A percentile compares a stretch with the other conserved stretches of the same genome.
phyloP scores from a whole-genome alignment of 2,113 vertebrate species.

The Aegithalos caudatus region DNA sequence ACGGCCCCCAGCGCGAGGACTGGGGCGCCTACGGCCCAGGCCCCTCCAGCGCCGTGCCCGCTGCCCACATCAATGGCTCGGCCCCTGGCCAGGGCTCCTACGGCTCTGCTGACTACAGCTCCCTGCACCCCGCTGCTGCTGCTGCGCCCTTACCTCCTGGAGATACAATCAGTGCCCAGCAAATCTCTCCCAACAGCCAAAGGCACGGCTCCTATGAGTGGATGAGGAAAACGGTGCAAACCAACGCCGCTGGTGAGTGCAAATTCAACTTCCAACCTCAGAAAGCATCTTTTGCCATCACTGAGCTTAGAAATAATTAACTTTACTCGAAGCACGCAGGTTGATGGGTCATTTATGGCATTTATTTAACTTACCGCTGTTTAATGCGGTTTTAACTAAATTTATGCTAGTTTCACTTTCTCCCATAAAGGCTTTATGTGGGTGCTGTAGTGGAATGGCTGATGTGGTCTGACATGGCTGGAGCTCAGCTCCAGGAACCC shows the following conservation, averaged over 20 bases:
- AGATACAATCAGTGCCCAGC: slow-evolving; percentile 73
- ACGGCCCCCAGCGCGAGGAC: slow-evolving; percentile 81
- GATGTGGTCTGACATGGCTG: background rate
- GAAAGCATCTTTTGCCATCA: background rate
- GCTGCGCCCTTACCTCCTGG: slow-evolving; percentile 63
- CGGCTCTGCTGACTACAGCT: slow-evolving; percentile 78
- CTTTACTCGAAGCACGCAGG: background rate
- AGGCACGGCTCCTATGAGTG: slow-evolving; percentile 82
- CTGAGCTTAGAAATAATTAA: slow-evolving; percentile 35
- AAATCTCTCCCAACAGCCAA: slow-evolving; percentile 80
- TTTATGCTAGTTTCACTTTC: slow-evolving; percentile 1
- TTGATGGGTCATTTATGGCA: background rate
- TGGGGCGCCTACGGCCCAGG: slow-evolving; percentile 82
- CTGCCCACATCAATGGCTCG: slow-evolving; percentile 77
- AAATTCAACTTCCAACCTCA: background rate
- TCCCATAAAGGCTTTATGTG: background rate
- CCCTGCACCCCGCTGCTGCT: slow-evolving; percentile 76
- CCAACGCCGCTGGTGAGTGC: slow-evolving; percentile 80
- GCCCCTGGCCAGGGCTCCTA: slow-evolving; percentile 82
- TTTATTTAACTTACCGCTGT: slow-evolving; percentile 7
- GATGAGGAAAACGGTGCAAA: slow-evolving; percentile 84
- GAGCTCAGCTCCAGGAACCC: background rate
- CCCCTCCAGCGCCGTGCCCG: slow-evolving; percentile 74
- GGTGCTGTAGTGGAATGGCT: background rate
- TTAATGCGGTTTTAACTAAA: slow-evolving; percentile 24